phyloP scores from a whole-genome alignment of 92 coral and sea anemone species.

The Pocillopora grandis region DNA sequence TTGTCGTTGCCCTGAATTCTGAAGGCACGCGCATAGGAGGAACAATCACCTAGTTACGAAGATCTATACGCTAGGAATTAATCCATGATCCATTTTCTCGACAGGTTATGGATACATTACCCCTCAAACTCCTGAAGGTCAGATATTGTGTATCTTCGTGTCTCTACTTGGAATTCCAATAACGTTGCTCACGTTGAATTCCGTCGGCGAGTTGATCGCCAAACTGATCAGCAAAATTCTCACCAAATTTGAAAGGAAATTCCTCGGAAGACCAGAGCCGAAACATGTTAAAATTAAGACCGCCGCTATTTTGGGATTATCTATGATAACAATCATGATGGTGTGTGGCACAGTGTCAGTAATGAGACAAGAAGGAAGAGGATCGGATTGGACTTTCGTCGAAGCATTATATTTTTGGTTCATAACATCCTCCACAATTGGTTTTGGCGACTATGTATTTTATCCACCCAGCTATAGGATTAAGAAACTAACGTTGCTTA shows the following conservation, averaged over 20 bases:
- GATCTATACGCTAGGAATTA: too few relatives aligned
- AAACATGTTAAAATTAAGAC: not conserved
- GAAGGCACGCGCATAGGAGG: too few relatives aligned
- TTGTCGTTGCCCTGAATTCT: too few relatives aligned
- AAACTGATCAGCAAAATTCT: not conserved
- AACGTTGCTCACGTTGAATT: conserved; percentile 20
- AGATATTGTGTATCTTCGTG: conserved; percentile 14
- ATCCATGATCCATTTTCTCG: not conserved
- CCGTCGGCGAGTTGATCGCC: conserved; percentile 34
- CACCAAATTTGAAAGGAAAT: not conserved
- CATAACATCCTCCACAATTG: conserved; percentile 27
- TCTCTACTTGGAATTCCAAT: conserved; percentile 35
- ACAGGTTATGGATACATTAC: not conserved
- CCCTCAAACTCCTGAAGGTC: not conserved
- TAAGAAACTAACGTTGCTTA: not conserved
- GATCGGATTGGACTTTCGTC: conserved; percentile 4
- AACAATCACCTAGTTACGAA: too few relatives aligned
- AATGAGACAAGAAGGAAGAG: not conserved
- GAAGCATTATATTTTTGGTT: conserved; percentile 36
- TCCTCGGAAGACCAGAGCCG: not conserved
- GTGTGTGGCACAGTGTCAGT: not conserved
- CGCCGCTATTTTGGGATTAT: not conserved
- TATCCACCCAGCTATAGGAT: not conserved
- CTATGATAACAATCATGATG: not conserved
- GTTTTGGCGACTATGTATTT: conserved; percentile 20